Percentiles rank a stretch among this genome's conserved stretches.
phyloP scores from a whole-genome alignment of 2,113 vertebrate genomes.

The Empidonax traillii region DNA sequence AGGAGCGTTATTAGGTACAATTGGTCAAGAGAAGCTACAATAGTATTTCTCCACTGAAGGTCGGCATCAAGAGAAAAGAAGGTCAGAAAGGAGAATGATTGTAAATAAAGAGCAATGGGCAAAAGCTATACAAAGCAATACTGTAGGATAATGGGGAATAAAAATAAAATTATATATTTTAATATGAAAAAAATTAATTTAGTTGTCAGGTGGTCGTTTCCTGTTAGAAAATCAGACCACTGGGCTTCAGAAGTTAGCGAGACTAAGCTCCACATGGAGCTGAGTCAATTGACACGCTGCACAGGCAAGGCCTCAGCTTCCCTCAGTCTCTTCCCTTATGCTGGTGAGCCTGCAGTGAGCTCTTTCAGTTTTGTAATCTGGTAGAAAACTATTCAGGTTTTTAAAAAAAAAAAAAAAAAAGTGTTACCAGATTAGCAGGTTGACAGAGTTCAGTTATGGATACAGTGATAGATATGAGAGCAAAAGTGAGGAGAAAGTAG shows the following conservation, averaged over 20 bases:
- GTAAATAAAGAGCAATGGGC: neutral
- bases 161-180: neutral
- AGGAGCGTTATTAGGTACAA: neutral
- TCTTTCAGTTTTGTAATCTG: neutral
- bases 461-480: neutral
- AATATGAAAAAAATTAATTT: neutral
- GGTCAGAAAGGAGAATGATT: neutral
- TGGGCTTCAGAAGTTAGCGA: neutral
- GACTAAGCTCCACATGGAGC: neutral
- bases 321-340: neutral
- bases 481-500: neutral
- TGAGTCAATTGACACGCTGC: neutral
- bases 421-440: neutral
- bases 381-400: neutral
- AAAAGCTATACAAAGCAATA: neutral
- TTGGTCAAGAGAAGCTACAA: neutral
- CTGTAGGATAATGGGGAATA: neutral
- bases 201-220: neutral
- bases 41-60: neutral
- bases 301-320: neutral
- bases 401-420: no score
- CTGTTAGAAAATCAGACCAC: neutral
- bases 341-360: neutral
- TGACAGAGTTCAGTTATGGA: neutral
- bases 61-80: neutral